phyloP scores from a whole-genome alignment of 2,888 invertebrate genomes.

The Drosophila paramelanica region DNA sequence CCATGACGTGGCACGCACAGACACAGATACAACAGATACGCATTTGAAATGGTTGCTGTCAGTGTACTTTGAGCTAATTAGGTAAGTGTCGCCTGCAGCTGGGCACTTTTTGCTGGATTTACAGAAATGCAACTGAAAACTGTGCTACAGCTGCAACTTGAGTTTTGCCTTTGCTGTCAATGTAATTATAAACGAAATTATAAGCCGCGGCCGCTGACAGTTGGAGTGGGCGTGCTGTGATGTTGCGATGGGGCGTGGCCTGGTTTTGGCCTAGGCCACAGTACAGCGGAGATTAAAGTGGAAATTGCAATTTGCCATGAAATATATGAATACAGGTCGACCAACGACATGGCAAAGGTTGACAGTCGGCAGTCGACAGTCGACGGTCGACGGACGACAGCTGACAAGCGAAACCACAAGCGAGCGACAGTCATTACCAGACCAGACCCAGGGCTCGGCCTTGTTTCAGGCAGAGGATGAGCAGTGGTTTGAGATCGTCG shows the following conservation, averaged over 20 bases:
- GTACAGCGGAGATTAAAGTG: constrained; percentile 75
- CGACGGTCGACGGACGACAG: constrained; percentile 1
- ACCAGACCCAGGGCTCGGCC: constrained; percentile 6
- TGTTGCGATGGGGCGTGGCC: constrained; percentile 1
- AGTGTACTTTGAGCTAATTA: constrained; percentile 65
- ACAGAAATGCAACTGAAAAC: constrained; percentile 36
- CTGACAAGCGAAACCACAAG: constrained; percentile 39
- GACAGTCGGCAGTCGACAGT: constrained; percentile 9
- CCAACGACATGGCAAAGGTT: constrained; percentile 12
- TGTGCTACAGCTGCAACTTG: constrained; percentile 32
- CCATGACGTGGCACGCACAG: constrained; percentile 4
- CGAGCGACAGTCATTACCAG: constrained; percentile 14
- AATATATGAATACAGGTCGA: constrained; percentile 60
- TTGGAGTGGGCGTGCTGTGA: constrained; percentile 7
- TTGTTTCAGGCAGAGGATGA: constrained; percentile 5
- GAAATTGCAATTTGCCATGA: constrained; percentile 77
- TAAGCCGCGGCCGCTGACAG: constrained; percentile 66
- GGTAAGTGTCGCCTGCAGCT: constrained; percentile 72
- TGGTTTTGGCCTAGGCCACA: constrained; percentile 21
- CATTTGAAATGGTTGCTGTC: constrained; percentile 39
- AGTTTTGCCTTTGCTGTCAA: constrained; percentile 54
- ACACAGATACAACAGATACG: not conserved
- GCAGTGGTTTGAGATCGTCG: constrained; percentile 7
- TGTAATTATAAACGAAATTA: constrained; percentile 79
- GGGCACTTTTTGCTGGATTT: constrained; percentile 49